These are phyloP conservation scores for Aegotheles bennettii DNA, from an alignment of 2,113 vertebrate genomes.

Conservation along the genomic window DNA sequence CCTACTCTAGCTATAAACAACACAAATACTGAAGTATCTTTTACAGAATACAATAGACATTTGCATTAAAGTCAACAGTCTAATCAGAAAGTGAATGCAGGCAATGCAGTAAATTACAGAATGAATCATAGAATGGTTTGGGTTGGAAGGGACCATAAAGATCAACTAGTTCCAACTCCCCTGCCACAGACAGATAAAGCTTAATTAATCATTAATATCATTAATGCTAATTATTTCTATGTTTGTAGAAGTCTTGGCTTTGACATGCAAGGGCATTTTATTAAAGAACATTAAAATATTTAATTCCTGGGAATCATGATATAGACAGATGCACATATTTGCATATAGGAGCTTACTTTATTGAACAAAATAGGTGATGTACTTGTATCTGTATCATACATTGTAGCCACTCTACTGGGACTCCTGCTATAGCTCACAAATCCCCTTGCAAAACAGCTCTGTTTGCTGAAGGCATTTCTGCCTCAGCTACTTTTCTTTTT, in stretches of 20 bases:
- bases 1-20: not conserved
- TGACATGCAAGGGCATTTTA: not conserved
- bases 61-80: not conserved
- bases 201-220: too few relatives aligned
- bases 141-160: too few relatives aligned
- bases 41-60: not conserved
- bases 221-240: not conserved
- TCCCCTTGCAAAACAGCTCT: not conserved
- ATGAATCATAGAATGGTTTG: too few relatives aligned
- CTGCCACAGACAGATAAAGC: too few relatives aligned
- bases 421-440: not conserved
- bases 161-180: too few relatives aligned
- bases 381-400: not conserved
- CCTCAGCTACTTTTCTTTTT: not conserved
- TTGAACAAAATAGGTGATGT: not conserved
- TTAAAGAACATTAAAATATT: not conserved
- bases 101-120: not conserved
- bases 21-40: not conserved
- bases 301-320: not conserved
- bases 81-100: not conserved
- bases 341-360: not conserved
- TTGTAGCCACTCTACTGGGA: fast-evolving
- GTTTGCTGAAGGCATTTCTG: not conserved
- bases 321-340: not conserved
- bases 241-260: not conserved